Evolutionary conservation across 2,797 vertebrate species (phyloP).

Genomic region (Sebastes goodei): DNA sequence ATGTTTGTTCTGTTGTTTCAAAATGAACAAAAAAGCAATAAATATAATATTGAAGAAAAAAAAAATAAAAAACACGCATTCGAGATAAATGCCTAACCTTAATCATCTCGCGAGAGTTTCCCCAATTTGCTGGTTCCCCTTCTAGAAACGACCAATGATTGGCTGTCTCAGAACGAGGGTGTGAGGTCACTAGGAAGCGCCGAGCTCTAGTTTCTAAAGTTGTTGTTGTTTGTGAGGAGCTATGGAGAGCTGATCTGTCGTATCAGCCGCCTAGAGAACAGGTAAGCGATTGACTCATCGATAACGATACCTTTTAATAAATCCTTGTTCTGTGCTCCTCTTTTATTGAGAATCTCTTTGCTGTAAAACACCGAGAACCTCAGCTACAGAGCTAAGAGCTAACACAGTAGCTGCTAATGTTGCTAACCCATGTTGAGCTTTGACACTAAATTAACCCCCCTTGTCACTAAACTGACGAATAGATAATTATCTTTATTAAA

Average conservation of each 20-base stretch:
- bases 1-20: too few species aligned
- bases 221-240: slow-evolving; percentile 66
- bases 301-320: neutral
- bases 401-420: slow-evolving; percentile 22
- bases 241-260: slow-evolving; percentile 63
- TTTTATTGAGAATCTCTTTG: neutral
- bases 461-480: neutral
- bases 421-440: slow-evolving; percentile 15
- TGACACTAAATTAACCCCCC: neutral
- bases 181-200: slow-evolving; percentile 78
- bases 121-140: too few species aligned
- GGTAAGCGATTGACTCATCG: slow-evolving; percentile 36
- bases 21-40: too few species aligned
- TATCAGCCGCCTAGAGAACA: slow-evolving; percentile 22
- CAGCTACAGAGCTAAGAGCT: slow-evolving; percentile 1
- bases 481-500: neutral
- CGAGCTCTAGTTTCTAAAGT: slow-evolving; percentile 67
- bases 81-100: too few species aligned
- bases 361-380: neutral
- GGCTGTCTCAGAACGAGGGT: slow-evolving; percentile 11
- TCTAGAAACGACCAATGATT: slow-evolving; percentile 35
- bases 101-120: too few species aligned
- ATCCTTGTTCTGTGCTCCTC: fast-evolving
- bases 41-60: too few species aligned
- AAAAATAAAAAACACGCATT: too few species aligned